Conservation (phyloP, 2,888 invertebrate species). For the Troilus luridus region DNA sequence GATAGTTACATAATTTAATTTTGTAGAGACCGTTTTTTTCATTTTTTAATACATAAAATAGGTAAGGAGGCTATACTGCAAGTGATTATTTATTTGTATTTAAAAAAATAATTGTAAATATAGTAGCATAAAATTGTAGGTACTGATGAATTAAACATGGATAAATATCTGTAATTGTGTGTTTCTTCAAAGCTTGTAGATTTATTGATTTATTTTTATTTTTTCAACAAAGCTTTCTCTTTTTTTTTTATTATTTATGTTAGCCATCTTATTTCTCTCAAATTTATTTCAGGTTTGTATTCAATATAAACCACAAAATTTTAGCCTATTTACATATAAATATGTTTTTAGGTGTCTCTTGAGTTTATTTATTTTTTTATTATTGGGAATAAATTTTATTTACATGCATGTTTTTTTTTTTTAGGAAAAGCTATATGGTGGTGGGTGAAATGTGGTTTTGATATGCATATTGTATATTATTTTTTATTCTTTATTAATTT, state of each 20-base stretch:
- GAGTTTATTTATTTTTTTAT: background rate
- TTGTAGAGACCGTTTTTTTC: too few relatives aligned
- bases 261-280: constrained; percentile 13
- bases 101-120: background rate
- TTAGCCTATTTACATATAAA: background rate
- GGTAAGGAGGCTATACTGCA: too few relatives aligned
- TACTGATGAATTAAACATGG: background rate
- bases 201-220: background rate
- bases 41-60: too few relatives aligned
- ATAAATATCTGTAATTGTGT: constrained; percentile 40
- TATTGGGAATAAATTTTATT: background rate
- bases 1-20: too few relatives aligned
- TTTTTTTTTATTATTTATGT: background rate
- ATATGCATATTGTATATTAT: background rate
- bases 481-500: constrained; percentile 5
- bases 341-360: constrained; percentile 11
- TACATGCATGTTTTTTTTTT: constrained; percentile 29
- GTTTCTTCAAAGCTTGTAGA: constrained; percentile 34
- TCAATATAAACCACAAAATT: constrained; percentile 30
- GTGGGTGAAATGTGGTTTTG: constrained; percentile 30
- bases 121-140: too few relatives aligned
- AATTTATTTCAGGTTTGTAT: constrained; percentile 11
- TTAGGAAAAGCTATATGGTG: constrained; percentile 14
- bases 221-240: constrained; percentile 15
- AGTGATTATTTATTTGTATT: background rate